Evolutionary conservation across 2,888 invertebrate species (phyloP).

Genomic region (Campoletis raptor): DNA sequence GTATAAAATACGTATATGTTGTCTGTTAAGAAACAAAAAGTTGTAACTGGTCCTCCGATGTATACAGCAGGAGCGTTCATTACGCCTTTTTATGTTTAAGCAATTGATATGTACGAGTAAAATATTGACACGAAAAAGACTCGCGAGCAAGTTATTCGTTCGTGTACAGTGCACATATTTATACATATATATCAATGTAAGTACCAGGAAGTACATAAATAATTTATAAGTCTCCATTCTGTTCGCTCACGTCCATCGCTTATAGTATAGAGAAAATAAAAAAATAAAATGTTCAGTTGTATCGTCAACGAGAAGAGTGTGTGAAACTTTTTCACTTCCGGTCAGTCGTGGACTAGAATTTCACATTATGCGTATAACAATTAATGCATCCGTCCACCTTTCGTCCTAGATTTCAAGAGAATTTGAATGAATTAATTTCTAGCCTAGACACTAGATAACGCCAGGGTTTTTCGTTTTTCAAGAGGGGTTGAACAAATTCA

Average conservation of each 20-base stretch:
- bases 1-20: slow-evolving; percentile 10
- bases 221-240: slow-evolving; percentile 53
- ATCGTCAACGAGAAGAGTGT: slow-evolving; percentile 19
- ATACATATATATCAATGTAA: slow-evolving; percentile 18
- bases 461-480: neutral
- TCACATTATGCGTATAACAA: slow-evolving; percentile 11
- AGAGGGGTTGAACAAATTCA: slow-evolving; percentile 26
- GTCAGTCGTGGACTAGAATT: slow-evolving; percentile 14
- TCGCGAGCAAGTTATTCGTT: slow-evolving; percentile 34
- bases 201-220: slow-evolving; percentile 52
- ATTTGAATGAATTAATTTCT: slow-evolving; percentile 45
- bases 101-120: neutral
- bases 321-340: slow-evolving; percentile 58
- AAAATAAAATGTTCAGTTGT: slow-evolving; percentile 1
- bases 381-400: slow-evolving; percentile 45
- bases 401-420: slow-evolving; percentile 27
- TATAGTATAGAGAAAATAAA: neutral
- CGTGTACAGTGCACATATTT: slow-evolving; percentile 2
- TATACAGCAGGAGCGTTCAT: neutral
- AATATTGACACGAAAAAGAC: slow-evolving; percentile 36
- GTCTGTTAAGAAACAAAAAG: neutral
- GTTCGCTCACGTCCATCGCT: slow-evolving; percentile 28
- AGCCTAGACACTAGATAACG: slow-evolving; percentile 5
- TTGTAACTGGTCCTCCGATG: neutral
- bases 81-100: slow-evolving; percentile 16